A percentile compares a stretch with the other conserved stretches of the same genome.
Evolutionary conservation across 2,888 invertebrate species (phyloP).

Genomic region (Eilema depressum): DNA sequence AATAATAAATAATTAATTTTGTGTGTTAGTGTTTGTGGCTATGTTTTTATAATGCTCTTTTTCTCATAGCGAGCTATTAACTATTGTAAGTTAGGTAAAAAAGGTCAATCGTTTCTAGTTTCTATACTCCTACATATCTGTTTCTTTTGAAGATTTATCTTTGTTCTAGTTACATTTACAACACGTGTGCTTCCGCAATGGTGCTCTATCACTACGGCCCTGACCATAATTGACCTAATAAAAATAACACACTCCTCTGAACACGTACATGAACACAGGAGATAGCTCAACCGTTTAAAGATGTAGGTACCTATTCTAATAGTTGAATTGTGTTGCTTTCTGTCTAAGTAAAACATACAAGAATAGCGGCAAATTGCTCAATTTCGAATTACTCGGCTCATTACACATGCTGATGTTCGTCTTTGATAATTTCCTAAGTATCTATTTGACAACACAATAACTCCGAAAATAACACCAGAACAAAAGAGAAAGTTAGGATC

Average conservation of each 20-base stretch:
- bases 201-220: slow-evolving; percentile 53
- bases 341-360: slow-evolving; percentile 10
- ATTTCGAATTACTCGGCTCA: slow-evolving; percentile 58
- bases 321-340: slow-evolving; percentile 23
- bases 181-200: slow-evolving; percentile 60
- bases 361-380: slow-evolving; percentile 44
- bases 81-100: neutral
- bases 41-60: neutral
- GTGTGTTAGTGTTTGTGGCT: neutral
- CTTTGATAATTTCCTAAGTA: slow-evolving; percentile 33
- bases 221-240: slow-evolving; percentile 56
- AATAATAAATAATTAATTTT: too few relatives aligned
- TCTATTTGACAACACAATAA: slow-evolving; percentile 46
- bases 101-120: neutral
- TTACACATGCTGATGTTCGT: slow-evolving; percentile 52
- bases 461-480: slow-evolving; percentile 35
- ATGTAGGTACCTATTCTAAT: slow-evolving; percentile 31
- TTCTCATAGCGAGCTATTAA: neutral
- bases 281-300: slow-evolving; percentile 25
- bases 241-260: slow-evolving; percentile 55
- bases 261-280: slow-evolving; percentile 45
- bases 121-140: neutral
- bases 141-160: slow-evolving; percentile 37
- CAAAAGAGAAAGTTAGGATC: slow-evolving; percentile 44
- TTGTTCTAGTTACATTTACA: slow-evolving; percentile 34